Percentiles rank a stretch among this genome's conserved stretches.
phyloP scores from a whole-genome alignment of 2,888 invertebrate species.

The Callimorpha dominula region DNA sequence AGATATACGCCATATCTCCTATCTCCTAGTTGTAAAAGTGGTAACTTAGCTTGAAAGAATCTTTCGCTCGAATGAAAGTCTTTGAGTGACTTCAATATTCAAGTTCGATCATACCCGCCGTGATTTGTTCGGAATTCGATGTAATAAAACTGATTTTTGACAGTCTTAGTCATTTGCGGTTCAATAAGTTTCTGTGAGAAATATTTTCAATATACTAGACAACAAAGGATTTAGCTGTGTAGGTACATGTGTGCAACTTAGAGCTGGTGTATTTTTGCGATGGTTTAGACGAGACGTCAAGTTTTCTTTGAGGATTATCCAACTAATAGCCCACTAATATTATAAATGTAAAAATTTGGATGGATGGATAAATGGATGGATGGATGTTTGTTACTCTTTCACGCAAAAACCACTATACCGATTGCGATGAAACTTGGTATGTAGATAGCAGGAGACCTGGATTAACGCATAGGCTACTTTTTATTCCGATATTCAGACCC shows the following conservation, averaged over 20 bases:
- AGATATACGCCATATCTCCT: conserved; percentile 71
- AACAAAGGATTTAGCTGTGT: conserved; percentile 27
- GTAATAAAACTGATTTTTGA: conserved; percentile 48
- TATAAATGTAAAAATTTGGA: too few species aligned
- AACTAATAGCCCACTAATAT: too few species aligned
- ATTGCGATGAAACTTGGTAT: too few species aligned
- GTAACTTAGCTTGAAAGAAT: conserved; percentile 66
- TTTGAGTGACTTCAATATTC: conserved; percentile 71
- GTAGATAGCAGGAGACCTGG: too few species aligned
- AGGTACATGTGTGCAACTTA: neutral
- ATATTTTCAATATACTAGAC: conserved; percentile 27
- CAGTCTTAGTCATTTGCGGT: conserved; percentile 38
- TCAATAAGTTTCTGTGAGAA: conserved; percentile 35
- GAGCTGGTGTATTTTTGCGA: neutral
- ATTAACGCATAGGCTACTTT: too few species aligned
- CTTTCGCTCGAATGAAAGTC: conserved; percentile 63
- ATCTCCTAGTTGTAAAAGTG: conserved; percentile 68
- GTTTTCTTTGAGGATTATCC: neutral
- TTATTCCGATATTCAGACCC: too few species aligned
- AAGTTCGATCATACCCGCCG: conserved; percentile 56
- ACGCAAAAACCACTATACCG: too few species aligned
- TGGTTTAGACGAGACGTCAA: neutral
- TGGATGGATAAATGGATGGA: too few species aligned
- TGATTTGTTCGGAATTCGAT: conserved; percentile 58
- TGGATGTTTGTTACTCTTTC: too few species aligned